Evolutionary conservation across 2,888 invertebrate species (phyloP), one percentile per base, ranked within the genome.

Genomic region (Cheilosia impressa): DNA sequence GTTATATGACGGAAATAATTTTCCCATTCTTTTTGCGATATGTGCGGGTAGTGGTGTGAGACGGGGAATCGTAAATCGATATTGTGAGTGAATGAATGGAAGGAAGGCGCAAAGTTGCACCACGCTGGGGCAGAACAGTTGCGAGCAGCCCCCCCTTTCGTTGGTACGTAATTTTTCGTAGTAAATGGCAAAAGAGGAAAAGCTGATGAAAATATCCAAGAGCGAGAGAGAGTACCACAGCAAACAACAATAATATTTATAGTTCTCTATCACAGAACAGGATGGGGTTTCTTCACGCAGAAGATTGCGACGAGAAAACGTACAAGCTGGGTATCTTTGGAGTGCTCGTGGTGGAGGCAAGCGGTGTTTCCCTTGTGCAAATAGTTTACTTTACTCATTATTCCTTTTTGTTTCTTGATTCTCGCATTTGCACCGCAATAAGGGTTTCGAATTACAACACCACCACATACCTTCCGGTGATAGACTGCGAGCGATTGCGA

Each of bases 51-150:
- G 68, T 79, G 76, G 75, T 76, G 78, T 65, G 78, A 24, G 73
- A 73, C 71, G 62, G 58, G 83, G 79, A 88, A 88, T 87, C 81
- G 88, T 88, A 88, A 89, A 89, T 89, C 89, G 89, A 89, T 89
- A 89, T 87, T 84, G 66, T 87, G 85, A 88, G 87, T 85, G 87
- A 79, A 87, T 87, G 88, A 87, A 88, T 87, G 88, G 85, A 62
- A 72, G 68, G 80, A 76, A 81, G 76, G 57, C 76, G 72, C 52
- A 45, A 85, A 80, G 80, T 85, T 80, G 78, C 71, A 79, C 84
- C 75, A 76, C 55, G 53, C 24, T 69, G 79, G 66, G 50, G 58
- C 66, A 57, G 34, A 65, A 57, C 52, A 27, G 58, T 57, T 22
- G 19, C 27, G 27, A 27, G 27, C 27, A 53, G 45, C 13, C 50